Conservation (phyloP, 2,888 invertebrate species). For the Omphaloscelis lunosa region DNA sequence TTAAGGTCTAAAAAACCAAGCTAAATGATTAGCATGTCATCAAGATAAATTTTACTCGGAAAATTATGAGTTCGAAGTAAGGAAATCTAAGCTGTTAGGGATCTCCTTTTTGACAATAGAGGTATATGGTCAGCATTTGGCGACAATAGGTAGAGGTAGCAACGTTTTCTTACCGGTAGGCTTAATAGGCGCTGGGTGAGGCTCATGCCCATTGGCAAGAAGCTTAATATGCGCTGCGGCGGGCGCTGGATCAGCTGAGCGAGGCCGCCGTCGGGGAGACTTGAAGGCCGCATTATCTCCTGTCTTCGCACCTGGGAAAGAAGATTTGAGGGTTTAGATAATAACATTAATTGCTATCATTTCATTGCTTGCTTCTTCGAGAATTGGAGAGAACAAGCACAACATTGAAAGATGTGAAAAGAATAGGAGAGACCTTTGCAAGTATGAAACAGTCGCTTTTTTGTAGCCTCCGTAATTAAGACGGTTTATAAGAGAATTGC, state of each 20-base stretch:
- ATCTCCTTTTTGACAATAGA: background rate
- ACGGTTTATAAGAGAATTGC: no score
- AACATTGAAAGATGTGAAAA: background rate
- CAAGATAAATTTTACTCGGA: background rate
- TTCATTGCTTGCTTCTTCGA: background rate
- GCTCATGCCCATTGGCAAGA: conserved; percentile 89
- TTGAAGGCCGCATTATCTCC: conserved; percentile 91
- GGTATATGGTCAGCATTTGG: background rate
- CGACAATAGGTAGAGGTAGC: background rate
- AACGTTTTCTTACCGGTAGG: conserved; percentile 83
- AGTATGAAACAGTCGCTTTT: no score
- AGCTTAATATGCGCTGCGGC: conserved; percentile 75
- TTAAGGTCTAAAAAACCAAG: background rate
- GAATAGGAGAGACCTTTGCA: background rate
- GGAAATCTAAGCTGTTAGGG: background rate
- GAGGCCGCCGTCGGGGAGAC: conserved; percentile 95
- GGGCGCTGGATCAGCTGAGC: conserved; percentile 91
- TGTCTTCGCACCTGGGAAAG: conserved; percentile 76
- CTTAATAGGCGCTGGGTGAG: conserved; percentile 94
- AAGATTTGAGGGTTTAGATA: background rate
- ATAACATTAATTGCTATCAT: background rate
- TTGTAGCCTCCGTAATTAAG: no score
- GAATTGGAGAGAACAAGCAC: background rate
- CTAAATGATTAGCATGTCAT: background rate
- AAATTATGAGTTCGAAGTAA: background rate